Evolutionary conservation across 2,113 vertebrate species (phyloP).

Genomic region (Colius striatus): DNA sequence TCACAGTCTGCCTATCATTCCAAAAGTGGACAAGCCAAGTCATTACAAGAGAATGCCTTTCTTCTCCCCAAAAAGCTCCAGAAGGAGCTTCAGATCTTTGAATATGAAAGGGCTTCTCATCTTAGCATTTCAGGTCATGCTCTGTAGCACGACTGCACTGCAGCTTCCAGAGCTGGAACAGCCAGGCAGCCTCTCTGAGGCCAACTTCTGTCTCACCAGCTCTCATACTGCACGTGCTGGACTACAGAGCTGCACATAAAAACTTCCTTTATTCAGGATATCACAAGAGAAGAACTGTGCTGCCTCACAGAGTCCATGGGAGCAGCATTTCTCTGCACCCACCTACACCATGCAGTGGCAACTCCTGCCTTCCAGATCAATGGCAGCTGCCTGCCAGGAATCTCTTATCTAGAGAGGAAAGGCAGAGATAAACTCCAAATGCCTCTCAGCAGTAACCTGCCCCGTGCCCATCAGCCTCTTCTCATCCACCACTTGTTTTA

Average conservation of each 20-base stretch:
- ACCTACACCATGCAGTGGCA: rapidly evolving
- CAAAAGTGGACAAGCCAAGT: background rate
- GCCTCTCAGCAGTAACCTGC: background rate
- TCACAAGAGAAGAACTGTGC: background rate
- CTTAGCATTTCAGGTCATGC: background rate
- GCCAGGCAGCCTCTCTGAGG: background rate
- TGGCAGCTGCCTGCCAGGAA: background rate
- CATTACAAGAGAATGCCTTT: background rate
- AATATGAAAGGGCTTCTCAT: background rate
- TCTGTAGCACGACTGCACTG: background rate
- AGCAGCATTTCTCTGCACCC: background rate
- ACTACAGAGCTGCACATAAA: background rate
- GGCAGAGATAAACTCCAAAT: background rate
- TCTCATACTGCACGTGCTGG: background rate
- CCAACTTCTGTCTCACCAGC: background rate
- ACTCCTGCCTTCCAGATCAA: background rate
- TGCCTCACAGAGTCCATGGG: background rate
- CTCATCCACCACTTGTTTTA: background rate
- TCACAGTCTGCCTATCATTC: background rate
- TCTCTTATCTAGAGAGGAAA: background rate
- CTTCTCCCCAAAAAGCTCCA: background rate
- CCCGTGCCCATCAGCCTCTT: rapidly evolving
- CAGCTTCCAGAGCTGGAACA: background rate
- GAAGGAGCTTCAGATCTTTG: background rate
- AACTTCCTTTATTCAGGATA: background rate